These are phyloP conservation scores for Pandemis corylana DNA, from an alignment of 2,888 invertebrate genomes.

Conservation along the genomic window DNA sequence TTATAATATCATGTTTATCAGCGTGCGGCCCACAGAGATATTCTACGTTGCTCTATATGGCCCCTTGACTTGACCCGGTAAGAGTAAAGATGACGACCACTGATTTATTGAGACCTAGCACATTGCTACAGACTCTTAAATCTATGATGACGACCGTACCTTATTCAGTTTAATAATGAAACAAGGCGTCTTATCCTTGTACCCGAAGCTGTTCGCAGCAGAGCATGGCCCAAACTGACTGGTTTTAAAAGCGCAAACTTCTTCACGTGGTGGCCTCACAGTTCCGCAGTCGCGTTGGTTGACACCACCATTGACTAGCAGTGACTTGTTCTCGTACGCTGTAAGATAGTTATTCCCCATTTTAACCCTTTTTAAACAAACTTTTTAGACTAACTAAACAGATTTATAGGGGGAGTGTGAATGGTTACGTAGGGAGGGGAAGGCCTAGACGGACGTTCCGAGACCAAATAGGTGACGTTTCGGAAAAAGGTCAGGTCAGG, in stretches of 20 bases:
- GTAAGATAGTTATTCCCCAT: constrained; percentile 40
- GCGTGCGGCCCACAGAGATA: too few relatives aligned
- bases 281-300: constrained; percentile 71
- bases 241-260: constrained; percentile 92
- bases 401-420: background rate
- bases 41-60: too few relatives aligned
- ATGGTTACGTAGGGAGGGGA: too few relatives aligned
- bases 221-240: constrained; percentile 91
- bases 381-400: background rate
- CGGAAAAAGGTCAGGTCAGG: too few relatives aligned
- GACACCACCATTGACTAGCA: constrained; percentile 63
- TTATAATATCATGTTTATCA: too few relatives aligned
- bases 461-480: too few relatives aligned
- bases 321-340: constrained; percentile 75
- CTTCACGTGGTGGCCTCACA: constrained; percentile 66
- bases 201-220: constrained; percentile 93
- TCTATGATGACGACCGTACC: constrained; percentile 49
- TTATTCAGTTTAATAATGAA: constrained; percentile 95
- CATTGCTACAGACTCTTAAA: too few relatives aligned
- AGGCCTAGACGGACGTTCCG: too few relatives aligned
- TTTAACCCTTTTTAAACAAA: too few relatives aligned
- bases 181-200: constrained; percentile 94
- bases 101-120: too few relatives aligned
- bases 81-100: too few relatives aligned
- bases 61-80: too few relatives aligned